phyloP scores from a whole-genome alignment of 2,113 vertebrate genomes.

The Ifrita kowaldi region DNA sequence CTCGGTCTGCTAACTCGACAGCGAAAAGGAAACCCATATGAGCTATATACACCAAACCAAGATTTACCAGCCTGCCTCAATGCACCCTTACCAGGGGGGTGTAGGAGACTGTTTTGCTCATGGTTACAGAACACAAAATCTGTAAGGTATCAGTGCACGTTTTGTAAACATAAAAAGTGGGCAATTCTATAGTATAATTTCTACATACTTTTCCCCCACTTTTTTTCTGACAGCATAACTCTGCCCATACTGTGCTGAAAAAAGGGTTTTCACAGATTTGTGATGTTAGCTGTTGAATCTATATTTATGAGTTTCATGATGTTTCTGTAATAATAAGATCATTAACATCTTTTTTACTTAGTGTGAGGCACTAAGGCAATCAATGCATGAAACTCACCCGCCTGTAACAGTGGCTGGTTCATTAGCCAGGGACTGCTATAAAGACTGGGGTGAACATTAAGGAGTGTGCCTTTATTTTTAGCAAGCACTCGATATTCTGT shows the following conservation, averaged over 20 bases:
- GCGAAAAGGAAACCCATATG: neutral
- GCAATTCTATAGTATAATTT: slow-evolving; percentile 22
- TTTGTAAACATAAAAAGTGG: neutral
- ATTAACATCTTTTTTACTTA: slow-evolving; percentile 21
- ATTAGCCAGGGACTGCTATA: slow-evolving; percentile 1
- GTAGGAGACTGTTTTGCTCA: neutral
- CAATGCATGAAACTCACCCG: neutral
- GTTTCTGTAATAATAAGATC: slow-evolving; percentile 28
- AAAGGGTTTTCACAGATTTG: neutral
- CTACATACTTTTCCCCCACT: neutral
- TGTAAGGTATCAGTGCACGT: neutral
- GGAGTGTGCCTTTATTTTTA: neutral
- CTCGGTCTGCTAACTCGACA: neutral
- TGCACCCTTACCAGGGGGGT: neutral
- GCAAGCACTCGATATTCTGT: neutral
- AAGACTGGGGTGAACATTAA: neutral
- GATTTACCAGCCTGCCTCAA: neutral
- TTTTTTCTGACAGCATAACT: neutral
- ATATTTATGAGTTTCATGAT: slow-evolving; percentile 54
- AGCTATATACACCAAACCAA: neutral
- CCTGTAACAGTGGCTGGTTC: neutral
- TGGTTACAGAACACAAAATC: neutral
- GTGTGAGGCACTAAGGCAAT: neutral
- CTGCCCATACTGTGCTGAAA: slow-evolving; percentile 29
- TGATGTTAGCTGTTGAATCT: slow-evolving; percentile 48